Evolutionary conservation across 2,797 vertebrate species (phyloP), one percentile per base, ranked within the genome.

Genomic region (Tympanoctomys barrerae): DNA sequence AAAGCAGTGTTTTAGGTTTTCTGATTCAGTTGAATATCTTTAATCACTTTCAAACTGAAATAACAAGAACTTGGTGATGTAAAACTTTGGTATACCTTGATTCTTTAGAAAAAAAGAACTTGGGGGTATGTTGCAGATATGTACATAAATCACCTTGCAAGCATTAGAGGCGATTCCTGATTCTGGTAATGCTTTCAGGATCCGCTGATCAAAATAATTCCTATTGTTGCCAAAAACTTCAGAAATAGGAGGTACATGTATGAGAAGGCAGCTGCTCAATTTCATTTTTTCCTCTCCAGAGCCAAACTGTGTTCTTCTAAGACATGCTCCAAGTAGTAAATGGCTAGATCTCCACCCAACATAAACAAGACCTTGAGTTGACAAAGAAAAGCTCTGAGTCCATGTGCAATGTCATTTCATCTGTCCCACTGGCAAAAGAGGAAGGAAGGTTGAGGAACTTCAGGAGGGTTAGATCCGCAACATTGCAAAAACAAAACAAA

Each of bases 41-140:
- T 98, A 98, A 98, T 98, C 98, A 98, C 97, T 98, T 98, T 98
- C 97, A 98, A 98, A 96, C 95, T 97, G 97, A 98, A 98, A 98
- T 98, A 96, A 98, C 98, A 98, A 97, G 97, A 98, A 87, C 92
- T 97, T 96, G 97, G 97, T 97, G 98, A 98, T 97, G 97, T 97
- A 97, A 97, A 98, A 98, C 96, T 97, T 97, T 92, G 98, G 97
- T 97, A 97, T 94, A 97, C 92, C 98, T 97, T 95, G 94, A 97
- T 98, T 98, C 95, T 97, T 97, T 42, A 42, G 96, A 98, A 97
- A 97, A 98, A 96, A 97, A 97, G 96, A 98, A 97, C 84, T 96
- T 96, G 77, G 95, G 96, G 97, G 98, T 96, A 96, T 87, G 24
- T 97, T 98, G 95, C 91, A 97, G 96, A 97, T 96, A 97, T 66